phyloP scores from a whole-genome alignment of 2,888 invertebrate genomes.

The Megalurothrips usitatus region DNA sequence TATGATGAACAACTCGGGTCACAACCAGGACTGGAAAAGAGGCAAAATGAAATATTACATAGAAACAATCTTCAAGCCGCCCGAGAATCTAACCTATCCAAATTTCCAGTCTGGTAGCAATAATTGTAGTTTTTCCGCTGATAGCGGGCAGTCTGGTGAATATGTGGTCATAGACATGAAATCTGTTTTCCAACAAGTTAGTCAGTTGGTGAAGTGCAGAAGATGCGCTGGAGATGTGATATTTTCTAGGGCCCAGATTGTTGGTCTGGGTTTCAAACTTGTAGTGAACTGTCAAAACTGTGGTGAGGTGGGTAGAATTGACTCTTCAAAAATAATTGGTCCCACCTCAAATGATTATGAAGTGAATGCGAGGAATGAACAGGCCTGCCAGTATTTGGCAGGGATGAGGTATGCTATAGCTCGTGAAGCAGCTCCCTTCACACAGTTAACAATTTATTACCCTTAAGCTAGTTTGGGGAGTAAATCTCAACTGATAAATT shows the following conservation, averaged over 20 bases:
- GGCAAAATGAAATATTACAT: not conserved
- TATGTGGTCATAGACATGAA: not conserved
- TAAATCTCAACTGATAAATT: not conserved
- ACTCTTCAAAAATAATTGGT: slow-evolving; percentile 1
- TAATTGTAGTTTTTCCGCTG: not conserved
- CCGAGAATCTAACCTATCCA: slow-evolving; percentile 2
- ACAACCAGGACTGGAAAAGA: not conserved
- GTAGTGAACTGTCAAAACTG: not conserved
- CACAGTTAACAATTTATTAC: no score
- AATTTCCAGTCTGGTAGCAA: not conserved
- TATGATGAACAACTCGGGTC: not conserved
- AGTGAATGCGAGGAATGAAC: slow-evolving; percentile 2
- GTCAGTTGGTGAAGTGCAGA: not conserved
- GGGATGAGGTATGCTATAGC: not conserved
- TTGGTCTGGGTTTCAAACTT: slow-evolving; percentile 3
- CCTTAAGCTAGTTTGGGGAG: not conserved
- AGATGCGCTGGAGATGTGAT: not conserved
- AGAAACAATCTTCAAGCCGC: not conserved
- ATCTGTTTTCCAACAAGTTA: not conserved
- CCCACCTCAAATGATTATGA: not conserved
- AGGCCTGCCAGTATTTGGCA: not conserved
- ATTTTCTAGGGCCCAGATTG: not conserved
- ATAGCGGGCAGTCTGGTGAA: not conserved
- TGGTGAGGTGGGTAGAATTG: not conserved
- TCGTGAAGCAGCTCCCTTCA: no score